Evolutionary conservation across 2,113 vertebrate genomes (phyloP).

Genomic region (Cyanoramphus novaezelandiae): DNA sequence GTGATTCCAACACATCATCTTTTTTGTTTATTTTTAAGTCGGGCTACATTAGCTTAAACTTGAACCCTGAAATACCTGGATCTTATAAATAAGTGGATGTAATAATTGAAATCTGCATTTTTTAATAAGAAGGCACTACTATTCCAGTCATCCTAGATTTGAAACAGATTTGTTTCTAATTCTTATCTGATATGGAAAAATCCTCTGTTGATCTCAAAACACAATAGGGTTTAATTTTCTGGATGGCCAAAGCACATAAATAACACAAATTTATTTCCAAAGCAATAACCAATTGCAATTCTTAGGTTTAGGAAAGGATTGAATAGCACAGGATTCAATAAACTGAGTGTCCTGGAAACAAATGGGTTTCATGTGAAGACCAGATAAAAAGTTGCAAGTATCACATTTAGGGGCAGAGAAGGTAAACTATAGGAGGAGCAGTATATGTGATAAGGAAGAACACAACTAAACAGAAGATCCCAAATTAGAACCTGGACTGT

Average conservation of each 20-base stretch:
- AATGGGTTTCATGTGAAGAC: rapidly evolving
- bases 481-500: neutral
- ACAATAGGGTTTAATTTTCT: neutral
- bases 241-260: neutral
- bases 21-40: neutral
- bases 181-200: neutral
- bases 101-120: neutral
- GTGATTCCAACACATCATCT: neutral
- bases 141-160: neutral
- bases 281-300: neutral
- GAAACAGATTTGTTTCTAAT: neutral
- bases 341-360: neutral
- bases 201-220: neutral
- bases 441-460: neutral
- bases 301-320: neutral
- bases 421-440: neutral
- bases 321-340: neutral
- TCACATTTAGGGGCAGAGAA: neutral
- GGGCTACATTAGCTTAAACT: neutral
- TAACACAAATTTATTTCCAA: neutral
- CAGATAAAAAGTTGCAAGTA: neutral
- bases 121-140: neutral
- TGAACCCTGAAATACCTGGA: neutral
- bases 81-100: neutral
- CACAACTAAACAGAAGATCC: neutral